Evolutionary conservation across 2,113 vertebrate species (phyloP).

Genomic region (Platysteira castanea): DNA sequence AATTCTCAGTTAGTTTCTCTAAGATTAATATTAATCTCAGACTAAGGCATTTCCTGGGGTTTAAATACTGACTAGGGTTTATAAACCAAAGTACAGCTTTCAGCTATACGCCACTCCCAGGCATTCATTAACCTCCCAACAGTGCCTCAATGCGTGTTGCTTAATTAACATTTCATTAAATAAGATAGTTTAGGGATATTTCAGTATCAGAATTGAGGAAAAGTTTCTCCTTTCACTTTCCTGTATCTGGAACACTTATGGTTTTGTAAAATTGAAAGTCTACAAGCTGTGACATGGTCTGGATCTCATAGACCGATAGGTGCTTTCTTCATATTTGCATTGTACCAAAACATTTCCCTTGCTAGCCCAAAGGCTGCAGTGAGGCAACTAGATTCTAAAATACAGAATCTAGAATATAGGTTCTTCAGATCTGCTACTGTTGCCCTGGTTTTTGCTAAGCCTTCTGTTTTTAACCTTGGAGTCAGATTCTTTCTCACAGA

Average conservation of each 20-base stretch:
- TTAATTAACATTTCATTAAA: not conserved
- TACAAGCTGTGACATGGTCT: not conserved
- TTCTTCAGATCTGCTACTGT: not conserved
- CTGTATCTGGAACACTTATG: not conserved
- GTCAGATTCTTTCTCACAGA: no score
- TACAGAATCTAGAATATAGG: no score
- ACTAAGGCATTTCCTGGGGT: not conserved
- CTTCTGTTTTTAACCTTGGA: no score
- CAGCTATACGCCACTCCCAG: not conserved
- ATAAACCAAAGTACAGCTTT: not conserved
- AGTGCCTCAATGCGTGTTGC: not conserved
- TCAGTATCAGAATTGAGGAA: not conserved
- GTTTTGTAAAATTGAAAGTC: not conserved
- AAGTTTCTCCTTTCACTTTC: not conserved
- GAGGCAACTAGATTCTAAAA: not conserved
- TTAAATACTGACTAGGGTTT: not conserved
- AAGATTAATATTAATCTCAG: not conserved
- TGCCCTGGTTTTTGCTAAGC: no score
- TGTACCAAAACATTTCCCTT: not conserved
- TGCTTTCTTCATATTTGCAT: not conserved
- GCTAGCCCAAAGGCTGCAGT: not conserved
- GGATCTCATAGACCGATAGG: not conserved
- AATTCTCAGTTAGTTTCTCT: not conserved
- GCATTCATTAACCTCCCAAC: not conserved
- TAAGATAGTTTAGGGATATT: not conserved